Evolutionary conservation across 2,888 invertebrate species (phyloP), one percentile per base, ranked within the genome.

Genomic region (Dryobota labecula): DNA sequence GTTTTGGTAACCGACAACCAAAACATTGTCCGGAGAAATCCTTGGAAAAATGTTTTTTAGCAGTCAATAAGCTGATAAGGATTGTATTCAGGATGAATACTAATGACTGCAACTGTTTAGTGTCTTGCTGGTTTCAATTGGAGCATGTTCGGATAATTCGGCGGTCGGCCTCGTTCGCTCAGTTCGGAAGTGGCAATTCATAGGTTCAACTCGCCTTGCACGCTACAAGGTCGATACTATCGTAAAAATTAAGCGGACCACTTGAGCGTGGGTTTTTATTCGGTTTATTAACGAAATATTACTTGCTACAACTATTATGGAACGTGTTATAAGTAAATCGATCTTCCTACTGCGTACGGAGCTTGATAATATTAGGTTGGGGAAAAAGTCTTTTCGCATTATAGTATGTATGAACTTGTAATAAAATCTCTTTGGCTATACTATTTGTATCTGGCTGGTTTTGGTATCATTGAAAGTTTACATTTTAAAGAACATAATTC

Each of bases 161-260:
- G 70, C 72, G 74, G 78, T 57, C 74, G 92, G 82, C 93, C 93
- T 93, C 88, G 91, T 84, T 83, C 76, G 85, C 74, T 85, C 81
- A 80, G 82, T 88, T 93, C 90, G 92, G 93, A 93, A 93, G 90
- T 93, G 84, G 87, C 90, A 92, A 92, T 92, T 92, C 88, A 89
- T 89, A 88, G 87, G 88, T 88, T 88, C 75, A 87, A 82, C 83
- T 90, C 86, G 88, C 90, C 87, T 89, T 90, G 89, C 86, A 79
- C 79, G 76, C 82, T 75, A 82, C 92, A 92, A 94, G 93, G 94
- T 90, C 91, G 85, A 77, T 73, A 75, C 69, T 82, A 78, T 83
- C 85, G 86, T 86, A 83, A 85, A 84, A 84, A 83, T 76, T 70
- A 75, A 80, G 70, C 70, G 72, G 68, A 58, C 72, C 70, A 74